These are phyloP conservation scores for Coranthus polyacanthus DNA, from an alignment of 2,797 vertebrate species.

Conservation along the genomic window DNA sequence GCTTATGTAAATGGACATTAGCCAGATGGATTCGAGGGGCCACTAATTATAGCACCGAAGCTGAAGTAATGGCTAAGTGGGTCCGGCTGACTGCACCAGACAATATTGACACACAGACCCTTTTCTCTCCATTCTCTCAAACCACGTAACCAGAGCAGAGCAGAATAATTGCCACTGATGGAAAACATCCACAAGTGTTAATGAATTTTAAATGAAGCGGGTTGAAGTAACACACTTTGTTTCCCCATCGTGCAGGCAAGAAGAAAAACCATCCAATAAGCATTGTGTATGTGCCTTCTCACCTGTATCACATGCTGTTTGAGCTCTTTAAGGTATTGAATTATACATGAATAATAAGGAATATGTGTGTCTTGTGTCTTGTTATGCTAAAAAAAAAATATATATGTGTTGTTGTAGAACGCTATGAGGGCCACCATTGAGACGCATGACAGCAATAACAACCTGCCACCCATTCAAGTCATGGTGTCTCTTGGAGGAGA, in stretches of 20 bases:
- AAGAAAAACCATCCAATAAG: slow-evolving; percentile 82
- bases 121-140: slow-evolving; percentile 32
- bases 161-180: slow-evolving; percentile 27
- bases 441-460: slow-evolving; percentile 85
- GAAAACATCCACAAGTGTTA: slow-evolving; percentile 18
- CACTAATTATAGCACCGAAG: slow-evolving; percentile 57
- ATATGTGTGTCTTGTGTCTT: too few species aligned
- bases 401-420: slow-evolving; percentile 80
- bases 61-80: slow-evolving; percentile 44
- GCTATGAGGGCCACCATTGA: slow-evolving; percentile 97
- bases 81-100: slow-evolving; percentile 38
- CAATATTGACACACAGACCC: slow-evolving; percentile 63
- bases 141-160: background rate
- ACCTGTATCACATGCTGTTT: slow-evolving; percentile 97
- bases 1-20: slow-evolving; percentile 24
- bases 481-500: slow-evolving; percentile 93
- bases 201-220: slow-evolving; percentile 50
- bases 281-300: slow-evolving; percentile 95
- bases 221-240: background rate
- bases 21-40: slow-evolving; percentile 55
- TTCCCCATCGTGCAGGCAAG: slow-evolving; percentile 76
- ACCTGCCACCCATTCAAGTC: slow-evolving; percentile 89
- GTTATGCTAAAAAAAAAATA: too few species aligned
- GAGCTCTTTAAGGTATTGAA: slow-evolving; percentile 94
- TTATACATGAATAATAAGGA: background rate